These are phyloP conservation scores for Mandrillus leucophaeus DNA, from an alignment of 2,113 vertebrate species.

Conservation along the genomic window DNA sequence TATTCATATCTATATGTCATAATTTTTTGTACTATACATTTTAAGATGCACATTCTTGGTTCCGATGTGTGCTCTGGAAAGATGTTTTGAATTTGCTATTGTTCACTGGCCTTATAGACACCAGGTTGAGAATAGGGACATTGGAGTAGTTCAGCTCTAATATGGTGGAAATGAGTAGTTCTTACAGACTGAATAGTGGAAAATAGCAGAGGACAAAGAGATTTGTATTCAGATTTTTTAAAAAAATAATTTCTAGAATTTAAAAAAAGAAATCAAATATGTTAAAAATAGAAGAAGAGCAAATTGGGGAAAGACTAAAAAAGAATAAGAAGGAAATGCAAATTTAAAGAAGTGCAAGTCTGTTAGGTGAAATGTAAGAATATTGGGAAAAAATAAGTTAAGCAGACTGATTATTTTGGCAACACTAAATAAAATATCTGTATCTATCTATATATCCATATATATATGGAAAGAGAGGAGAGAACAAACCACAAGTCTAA, in stretches of 20 bases:
- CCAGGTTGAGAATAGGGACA: neutral
- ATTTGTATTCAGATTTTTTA: neutral
- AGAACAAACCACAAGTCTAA: neutral
- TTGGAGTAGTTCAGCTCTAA: neutral
- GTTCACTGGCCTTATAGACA: neutral
- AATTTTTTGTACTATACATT: neutral
- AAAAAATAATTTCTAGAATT: neutral
- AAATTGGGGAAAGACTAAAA: neutral
- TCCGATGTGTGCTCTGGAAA: neutral
- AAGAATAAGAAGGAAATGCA: neutral
- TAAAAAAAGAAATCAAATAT: neutral
- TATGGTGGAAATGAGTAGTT: neutral
- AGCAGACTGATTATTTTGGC: neutral
- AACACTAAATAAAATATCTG: neutral
- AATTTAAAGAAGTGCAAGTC: neutral
- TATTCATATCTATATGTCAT: neutral
- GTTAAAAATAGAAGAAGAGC: neutral
- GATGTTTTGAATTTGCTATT: neutral
- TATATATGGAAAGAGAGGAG: neutral
- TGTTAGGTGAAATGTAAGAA: slow-evolving; percentile 3
- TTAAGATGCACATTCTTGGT: neutral
- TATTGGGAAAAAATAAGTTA: neutral
- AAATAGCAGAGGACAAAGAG: neutral
- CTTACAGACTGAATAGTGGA: neutral
- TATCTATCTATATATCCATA: neutral